Base-by-base conservation (phyloP, 2,797 vertebrate genomes). In the Hozukius guyotensis region DNA sequence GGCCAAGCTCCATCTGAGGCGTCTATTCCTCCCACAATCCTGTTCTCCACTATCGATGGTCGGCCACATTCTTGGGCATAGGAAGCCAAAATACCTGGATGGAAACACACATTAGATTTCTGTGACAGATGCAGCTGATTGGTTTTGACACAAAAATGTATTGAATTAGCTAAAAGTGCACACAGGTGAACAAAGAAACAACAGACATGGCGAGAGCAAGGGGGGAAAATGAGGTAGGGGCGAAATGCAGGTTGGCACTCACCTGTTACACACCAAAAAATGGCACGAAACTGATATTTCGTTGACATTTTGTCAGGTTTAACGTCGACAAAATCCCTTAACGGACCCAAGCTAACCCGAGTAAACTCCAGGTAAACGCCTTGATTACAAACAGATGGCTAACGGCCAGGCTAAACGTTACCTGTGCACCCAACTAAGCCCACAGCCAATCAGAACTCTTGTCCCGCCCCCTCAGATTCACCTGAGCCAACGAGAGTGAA, bases 21-120 rank as follows among this genome's bases (percentile, higher is more conserved):
- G 57, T 88, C 57, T 2, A 5, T 2, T 14, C 96, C 96, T 36
- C 96, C 96, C 5, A 96, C 96, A 36, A 96, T 96, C 79, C 96
- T 81, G 90, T 89, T 88, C 66, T 86, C 72, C 52, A 55, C 9
- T 27, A 93, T 1, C 1, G 84, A 81, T 1, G 93, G 80, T 56
- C 81, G 87, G 16, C 96, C 96, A 74, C 96, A 96, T 61, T 93
- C 71, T 83, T 92, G 88, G 4, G 86, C 86, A 55, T 2, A n/a
- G 2, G 76, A 77, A 1, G 25, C 38, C 65, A 79, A 25, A 57
- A 92, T 10, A 52, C 89, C 93, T 95, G 1, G 4, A 73, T 2
- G 18, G 7, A 27, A 27, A 57, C 25, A 76, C 0, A 24, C 62
- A 52, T 12, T 0, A 56, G 4, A 49, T 18, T 16, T 18, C 1